Evolutionary conservation across 1,140 invertebrate genomes (phyloP), one percentile per base, ranked within the genome.

Genomic region (Leucophenga varia): DNA sequence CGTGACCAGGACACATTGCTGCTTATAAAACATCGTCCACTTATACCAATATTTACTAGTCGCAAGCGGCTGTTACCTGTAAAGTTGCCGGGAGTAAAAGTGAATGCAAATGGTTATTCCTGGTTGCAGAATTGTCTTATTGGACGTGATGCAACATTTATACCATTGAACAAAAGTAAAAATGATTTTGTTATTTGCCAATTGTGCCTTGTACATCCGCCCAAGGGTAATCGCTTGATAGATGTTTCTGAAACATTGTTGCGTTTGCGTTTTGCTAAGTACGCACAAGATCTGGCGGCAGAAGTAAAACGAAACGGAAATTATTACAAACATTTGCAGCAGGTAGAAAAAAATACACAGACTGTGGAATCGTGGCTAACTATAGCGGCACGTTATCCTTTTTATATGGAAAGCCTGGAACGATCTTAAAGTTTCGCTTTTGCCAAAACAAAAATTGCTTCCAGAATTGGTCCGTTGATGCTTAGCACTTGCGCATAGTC

Each of bases 71-170:
- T 72, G 36, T 46, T 72, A 38, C 57, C 69, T 0, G 59, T 72
- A 14, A 72, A 72, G 39, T 35, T 72, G 48, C 64, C 69, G 0
- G 69, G 69, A 0, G 61, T 72, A 3, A 35, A 52, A 1, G 69
- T 72, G 10, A 61, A 72, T 51, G 54, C 65, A 18, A 72, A 72
- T 44, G 69, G 69, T 5, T 57, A 64, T 19, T 58, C 69, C 3
- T 72, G 69, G 69, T 51, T 72, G 21, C 68, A 72, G 34, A 61
- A 65, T 43, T 72, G 68, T 34, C 43, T 72, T 2, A 19, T 72
- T 13, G 69, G 69, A 30, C 68, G 64, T 4, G 59, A 72, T 17
- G 69, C 69, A 6, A 72, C 69, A 37, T 72, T 72, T 19, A 48
- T 72, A 52, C 69, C 69, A 5, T 36, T 72, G 2, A 72, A 64